Evolutionary conservation across 2,797 vertebrate genomes (phyloP).

Genomic region (Dipus sagitta): DNA sequence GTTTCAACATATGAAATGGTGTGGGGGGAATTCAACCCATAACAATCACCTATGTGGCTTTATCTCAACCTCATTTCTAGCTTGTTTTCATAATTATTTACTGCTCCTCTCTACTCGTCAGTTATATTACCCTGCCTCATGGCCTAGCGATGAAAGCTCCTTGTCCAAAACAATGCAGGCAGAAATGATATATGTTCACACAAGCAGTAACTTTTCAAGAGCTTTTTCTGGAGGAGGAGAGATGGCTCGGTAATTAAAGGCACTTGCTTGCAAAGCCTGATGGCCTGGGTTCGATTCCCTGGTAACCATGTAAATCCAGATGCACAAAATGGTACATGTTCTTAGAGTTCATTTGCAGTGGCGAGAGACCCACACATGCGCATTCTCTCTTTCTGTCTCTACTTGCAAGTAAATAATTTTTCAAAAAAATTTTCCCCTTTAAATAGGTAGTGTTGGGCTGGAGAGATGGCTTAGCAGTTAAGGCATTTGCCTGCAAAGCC

Average conservation of each 20-base stretch:
- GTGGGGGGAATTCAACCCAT: neutral
- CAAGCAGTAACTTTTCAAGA: neutral
- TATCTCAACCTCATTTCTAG: neutral
- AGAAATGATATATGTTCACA: neutral
- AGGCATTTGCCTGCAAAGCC: no score
- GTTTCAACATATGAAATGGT: neutral
- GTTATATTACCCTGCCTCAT: neutral
- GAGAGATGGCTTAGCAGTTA: no score
- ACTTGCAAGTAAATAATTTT: no score
- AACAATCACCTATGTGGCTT: neutral
- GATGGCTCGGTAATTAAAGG: no score
- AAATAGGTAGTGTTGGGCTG: no score
- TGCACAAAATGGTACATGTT: no score
- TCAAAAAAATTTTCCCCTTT: neutral
- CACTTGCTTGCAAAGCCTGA: no score
- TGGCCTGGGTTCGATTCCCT: no score
- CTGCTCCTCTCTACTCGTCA: neutral
- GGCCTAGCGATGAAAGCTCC: neutral
- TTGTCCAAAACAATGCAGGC: neutral
- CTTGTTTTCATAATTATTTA: neutral
- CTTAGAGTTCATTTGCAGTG: no score
- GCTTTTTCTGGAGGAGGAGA: neutral
- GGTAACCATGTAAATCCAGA: no score
- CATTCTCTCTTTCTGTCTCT: no score
- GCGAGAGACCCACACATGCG: no score